Conservation (phyloP, 2,888 invertebrate genomes). For the Coenonympha glycerion region DNA sequence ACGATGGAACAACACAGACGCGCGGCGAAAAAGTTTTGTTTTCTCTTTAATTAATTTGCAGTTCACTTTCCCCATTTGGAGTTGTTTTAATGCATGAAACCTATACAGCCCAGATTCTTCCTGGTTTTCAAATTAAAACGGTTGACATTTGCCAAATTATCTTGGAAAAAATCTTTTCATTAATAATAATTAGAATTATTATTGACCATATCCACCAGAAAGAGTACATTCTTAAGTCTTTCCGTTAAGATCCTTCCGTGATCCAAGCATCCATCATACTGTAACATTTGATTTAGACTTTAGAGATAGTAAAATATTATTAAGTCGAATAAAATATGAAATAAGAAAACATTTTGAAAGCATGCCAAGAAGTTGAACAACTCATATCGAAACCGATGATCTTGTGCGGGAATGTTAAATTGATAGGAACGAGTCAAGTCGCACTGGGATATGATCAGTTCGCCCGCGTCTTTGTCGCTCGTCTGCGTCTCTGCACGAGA, state of each 20-base stretch:
- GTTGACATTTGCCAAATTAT: too few species aligned
- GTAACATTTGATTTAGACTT: too few species aligned
- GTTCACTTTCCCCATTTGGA: too few species aligned
- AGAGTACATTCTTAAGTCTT: too few species aligned
- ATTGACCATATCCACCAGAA: too few species aligned
- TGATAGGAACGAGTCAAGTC: slow-evolving; percentile 30
- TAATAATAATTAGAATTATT: too few species aligned
- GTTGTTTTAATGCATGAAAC: not conserved
- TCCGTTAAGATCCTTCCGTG: too few species aligned
- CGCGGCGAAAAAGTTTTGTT: slow-evolving; percentile 16
- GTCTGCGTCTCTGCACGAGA: too few species aligned
- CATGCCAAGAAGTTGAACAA: slow-evolving; percentile 11
- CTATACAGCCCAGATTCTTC: too few species aligned
- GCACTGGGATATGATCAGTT: slow-evolving; percentile 34
- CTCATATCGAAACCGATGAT: slow-evolving; percentile 14
- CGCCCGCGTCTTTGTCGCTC: slow-evolving; percentile 38
- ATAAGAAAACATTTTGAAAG: slow-evolving; percentile 1
- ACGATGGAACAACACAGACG: slow-evolving; percentile 32
- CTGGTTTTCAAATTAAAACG: too few species aligned
- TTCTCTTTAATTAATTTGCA: not conserved
- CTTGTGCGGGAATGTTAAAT: slow-evolving; percentile 20
- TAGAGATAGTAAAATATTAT: not conserved
- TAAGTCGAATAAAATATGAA: not conserved
- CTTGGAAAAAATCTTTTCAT: too few species aligned
- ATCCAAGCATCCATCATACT: too few species aligned